These are phyloP conservation scores for Ectropis crepuscularia DNA, from an alignment of 2,888 invertebrate genomes.

Conservation along the genomic window DNA sequence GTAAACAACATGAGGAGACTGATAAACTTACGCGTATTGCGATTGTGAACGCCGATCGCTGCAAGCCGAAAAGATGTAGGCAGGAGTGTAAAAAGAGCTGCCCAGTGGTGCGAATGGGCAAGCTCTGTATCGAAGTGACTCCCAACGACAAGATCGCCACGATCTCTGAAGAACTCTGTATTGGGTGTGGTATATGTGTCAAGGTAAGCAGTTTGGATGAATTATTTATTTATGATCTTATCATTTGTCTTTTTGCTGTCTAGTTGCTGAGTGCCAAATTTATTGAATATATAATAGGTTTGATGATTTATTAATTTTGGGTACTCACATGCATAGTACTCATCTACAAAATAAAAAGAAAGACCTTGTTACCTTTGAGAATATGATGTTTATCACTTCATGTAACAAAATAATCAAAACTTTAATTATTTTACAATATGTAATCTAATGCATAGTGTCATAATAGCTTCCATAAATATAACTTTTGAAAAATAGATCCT, in stretches of 20 bases:
- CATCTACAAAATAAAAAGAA: background rate
- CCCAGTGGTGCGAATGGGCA: conserved; percentile 99
- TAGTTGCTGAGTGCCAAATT: background rate
- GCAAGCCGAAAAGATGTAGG: conserved; percentile 99
- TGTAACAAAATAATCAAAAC: no score
- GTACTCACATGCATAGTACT: background rate
- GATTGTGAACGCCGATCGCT: conserved; percentile 98
- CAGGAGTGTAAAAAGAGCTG: conserved; percentile 99
- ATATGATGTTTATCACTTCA: no score
- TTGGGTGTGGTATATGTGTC: conserved; percentile 99
- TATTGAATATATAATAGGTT: no score
- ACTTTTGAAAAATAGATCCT: no score
- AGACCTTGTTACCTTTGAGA: no score
- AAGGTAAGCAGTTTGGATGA: conserved; percentile 87
- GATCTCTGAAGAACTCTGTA: conserved; percentile 99
- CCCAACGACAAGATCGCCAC: conserved; percentile 98
- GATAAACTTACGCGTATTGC: conserved; percentile 98
- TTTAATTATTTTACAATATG: no score
- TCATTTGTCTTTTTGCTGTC: background rate
- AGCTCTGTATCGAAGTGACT: conserved; percentile 98
- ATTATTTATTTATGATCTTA: conserved; percentile 23
- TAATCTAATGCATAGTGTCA: no score
- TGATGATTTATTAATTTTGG: no score
- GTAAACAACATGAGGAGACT: conserved; percentile 91
- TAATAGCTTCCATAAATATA: no score